Conservation (phyloP, 2,797 vertebrate species). For the Poliocrania exsul region DNA sequence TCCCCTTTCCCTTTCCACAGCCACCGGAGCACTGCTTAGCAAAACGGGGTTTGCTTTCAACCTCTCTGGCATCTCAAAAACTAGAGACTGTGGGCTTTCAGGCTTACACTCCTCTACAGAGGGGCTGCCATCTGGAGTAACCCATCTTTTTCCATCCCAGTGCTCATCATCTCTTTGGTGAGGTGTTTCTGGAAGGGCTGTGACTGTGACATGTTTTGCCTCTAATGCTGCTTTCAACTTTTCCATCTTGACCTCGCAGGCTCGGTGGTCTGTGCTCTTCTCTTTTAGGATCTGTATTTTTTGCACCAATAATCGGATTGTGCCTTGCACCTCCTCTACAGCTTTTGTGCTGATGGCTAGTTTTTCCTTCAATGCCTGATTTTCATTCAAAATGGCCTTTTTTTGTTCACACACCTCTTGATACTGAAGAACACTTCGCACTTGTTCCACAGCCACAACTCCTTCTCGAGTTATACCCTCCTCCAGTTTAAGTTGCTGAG, state of each 20-base stretch:
- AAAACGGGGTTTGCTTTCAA: not conserved
- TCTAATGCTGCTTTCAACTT: not conserved
- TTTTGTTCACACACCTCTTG: constrained; percentile 41
- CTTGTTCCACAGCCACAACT: not conserved
- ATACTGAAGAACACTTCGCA: not conserved
- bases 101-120: not conserved
- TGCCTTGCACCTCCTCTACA: not conserved
- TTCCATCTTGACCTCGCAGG: not conserved
- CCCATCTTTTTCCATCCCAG: not conserved
- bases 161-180: not conserved
- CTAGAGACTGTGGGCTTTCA: rapidly evolving
- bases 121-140: not conserved
- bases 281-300: constrained; percentile 36
- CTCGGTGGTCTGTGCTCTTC: not conserved
- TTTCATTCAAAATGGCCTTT: constrained; percentile 34
- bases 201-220: rapidly evolving
- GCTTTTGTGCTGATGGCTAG: not conserved
- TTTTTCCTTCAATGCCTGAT: constrained; percentile 25
- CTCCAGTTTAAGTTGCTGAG: constrained; percentile 17
- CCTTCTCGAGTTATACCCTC: not conserved
- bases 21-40: rapidly evolving
- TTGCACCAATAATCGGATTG: not conserved
- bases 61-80: not conserved
- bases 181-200: rapidly evolving
- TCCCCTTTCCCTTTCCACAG: not conserved